Percentiles rank a stretch among this genome's conserved stretches.
These are phyloP conservation scores for Eolophus roseicapilla DNA, from an alignment of 2,113 vertebrate genomes.

Conservation along the genomic window DNA sequence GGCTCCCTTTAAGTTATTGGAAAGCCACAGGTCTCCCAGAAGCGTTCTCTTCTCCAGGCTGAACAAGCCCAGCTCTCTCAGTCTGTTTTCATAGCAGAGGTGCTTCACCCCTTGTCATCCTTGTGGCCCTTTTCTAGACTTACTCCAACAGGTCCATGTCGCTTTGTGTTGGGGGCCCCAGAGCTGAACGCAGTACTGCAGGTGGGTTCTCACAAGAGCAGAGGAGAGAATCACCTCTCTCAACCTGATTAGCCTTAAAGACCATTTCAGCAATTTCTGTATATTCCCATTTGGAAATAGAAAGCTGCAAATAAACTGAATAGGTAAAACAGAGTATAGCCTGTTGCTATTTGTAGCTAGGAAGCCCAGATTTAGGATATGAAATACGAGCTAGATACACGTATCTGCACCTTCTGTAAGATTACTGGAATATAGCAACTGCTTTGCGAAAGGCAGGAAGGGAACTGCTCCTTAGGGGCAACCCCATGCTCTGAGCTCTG, in stretches of 20 bases:
- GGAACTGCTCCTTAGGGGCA: background rate
- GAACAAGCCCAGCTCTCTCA: background rate
- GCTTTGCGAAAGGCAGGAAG: background rate
- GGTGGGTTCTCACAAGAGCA: background rate
- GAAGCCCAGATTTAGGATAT: background rate
- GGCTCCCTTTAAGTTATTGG: background rate
- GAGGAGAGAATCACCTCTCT: background rate
- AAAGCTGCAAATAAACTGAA: background rate
- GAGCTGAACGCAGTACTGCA: background rate
- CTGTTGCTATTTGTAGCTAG: background rate
- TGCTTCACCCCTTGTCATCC: background rate
- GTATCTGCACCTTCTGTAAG: background rate
- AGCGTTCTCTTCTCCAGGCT: background rate
- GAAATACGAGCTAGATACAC: background rate
- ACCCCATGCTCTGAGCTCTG: background rate
- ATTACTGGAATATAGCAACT: background rate
- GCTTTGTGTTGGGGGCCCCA: background rate
- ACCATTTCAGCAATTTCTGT: background rate
- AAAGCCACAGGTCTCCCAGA: background rate
- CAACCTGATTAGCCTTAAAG: background rate
- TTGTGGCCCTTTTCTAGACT: background rate
- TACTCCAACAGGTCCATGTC: background rate
- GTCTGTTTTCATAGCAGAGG: background rate
- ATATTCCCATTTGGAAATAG: background rate
- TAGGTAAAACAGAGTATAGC: background rate